A percentile compares a stretch with the other conserved stretches of the same genome.
Evolutionary conservation across 2,888 invertebrate genomes (phyloP).

Genomic region (Pyrocoelia pectoralis): DNA sequence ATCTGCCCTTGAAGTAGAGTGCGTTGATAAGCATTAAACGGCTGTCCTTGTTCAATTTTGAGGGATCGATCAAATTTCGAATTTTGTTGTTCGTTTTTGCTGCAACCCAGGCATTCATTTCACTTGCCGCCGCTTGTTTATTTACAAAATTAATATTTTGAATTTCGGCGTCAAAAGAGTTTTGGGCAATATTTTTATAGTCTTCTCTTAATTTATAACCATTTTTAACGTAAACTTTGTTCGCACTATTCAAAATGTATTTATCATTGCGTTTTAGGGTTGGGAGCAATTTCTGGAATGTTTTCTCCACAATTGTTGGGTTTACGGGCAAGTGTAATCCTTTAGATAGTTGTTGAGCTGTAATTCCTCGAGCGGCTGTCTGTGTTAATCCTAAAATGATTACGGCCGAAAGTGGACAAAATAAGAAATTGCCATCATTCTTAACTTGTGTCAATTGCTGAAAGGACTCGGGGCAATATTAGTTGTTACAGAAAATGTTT

Average conservation of each 20-base stretch:
- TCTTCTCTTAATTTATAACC: conserved; percentile 18
- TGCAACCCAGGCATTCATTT: conserved; percentile 55
- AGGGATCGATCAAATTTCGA: conserved; percentile 45
- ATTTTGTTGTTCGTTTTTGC: conserved; percentile 53
- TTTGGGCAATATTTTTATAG: not conserved
- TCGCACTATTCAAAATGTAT: conserved; percentile 43
- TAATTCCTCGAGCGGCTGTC: not conserved
- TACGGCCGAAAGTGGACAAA: conserved; percentile 2
- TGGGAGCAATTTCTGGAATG: not conserved
- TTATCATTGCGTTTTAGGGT: conserved; percentile 21
- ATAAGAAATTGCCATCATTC: not conserved
- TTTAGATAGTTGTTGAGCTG: not conserved
- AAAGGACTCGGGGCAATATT: not conserved
- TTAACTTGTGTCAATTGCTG: not conserved
- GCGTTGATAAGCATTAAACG: conserved; percentile 52
- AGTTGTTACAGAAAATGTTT: not conserved
- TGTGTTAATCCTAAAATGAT: not conserved
- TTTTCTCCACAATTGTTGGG: not conserved
- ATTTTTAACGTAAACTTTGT: too few relatives aligned
- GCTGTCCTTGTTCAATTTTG: conserved; percentile 41
- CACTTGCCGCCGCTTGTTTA: conserved; percentile 39
- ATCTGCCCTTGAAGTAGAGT: conserved; percentile 51
- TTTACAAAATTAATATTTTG: conserved; percentile 2
- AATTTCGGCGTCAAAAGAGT: not conserved
- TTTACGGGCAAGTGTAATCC: not conserved